These are phyloP conservation scores for Bolinopsis microptera DNA, from an alignment of 37 sponge, comb jelly and placozoan species.

Conservation along the genomic window DNA sequence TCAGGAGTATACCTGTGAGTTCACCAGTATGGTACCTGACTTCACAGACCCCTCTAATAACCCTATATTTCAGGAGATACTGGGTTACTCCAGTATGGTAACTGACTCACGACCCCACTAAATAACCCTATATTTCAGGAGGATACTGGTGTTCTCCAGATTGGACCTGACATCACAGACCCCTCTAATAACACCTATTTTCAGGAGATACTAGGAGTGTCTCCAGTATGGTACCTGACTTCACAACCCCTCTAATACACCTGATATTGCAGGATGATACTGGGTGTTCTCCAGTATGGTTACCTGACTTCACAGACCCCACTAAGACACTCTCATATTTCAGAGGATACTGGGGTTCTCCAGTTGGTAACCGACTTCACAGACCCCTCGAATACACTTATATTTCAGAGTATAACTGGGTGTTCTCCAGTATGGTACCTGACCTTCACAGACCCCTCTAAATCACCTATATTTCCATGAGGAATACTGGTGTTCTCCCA, in stretches of 20 bases:
- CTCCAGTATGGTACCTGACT: neutral
- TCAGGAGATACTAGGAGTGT: neutral
- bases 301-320: conserved; percentile 1
- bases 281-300: conserved; percentile 44
- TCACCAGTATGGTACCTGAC: no score
- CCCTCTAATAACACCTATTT: neutral
- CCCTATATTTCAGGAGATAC: no score
- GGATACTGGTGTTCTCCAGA: no score
- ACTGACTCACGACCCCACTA: neutral
- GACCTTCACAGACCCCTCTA: no score
- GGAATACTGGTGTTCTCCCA: no score
- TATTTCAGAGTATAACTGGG: neutral
- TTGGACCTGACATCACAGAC: no score
- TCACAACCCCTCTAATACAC: no score
- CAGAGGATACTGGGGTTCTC: neutral
- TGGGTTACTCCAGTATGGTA: conserved; percentile 17
- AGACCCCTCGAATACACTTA: no score
- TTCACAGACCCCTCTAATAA: no score
- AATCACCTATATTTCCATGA: no score
- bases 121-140: neutral
- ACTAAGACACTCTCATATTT: neutral
- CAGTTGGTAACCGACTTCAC: neutral
- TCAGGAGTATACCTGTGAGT: no score
- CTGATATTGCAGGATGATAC: neutral
- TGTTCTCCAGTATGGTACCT: no score